Evolutionary conservation across 2,113 vertebrate species (phyloP).

Genomic region (Xenopus tropicalis): DNA sequence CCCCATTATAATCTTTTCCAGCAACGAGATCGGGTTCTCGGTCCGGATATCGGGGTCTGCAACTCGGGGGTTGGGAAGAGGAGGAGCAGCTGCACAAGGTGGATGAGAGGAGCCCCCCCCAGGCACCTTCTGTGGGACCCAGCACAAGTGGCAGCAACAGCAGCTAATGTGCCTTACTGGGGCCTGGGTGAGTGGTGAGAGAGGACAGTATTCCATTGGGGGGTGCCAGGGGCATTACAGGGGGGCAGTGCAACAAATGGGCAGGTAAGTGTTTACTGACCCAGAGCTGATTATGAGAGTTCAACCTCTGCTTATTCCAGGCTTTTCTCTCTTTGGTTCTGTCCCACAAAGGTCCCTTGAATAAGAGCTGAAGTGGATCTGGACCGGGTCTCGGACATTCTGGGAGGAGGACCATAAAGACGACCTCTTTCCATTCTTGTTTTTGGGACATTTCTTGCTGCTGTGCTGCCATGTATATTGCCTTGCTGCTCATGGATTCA

Average conservation of each 20-base stretch:
- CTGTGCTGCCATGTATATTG: too few species aligned
- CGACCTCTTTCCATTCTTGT: neutral
- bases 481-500: too few species aligned
- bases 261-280: too few species aligned
- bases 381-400: neutral
- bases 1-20: neutral
- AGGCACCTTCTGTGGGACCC: slow-evolving; percentile 53
- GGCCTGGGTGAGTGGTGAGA: slow-evolving; percentile 46
- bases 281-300: too few species aligned
- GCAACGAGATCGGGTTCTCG: neutral
- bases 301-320: too few species aligned
- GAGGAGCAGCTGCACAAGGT: slow-evolving; percentile 55
- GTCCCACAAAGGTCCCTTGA: too few species aligned
- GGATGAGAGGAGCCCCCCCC: slow-evolving; percentile 52
- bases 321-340: too few species aligned
- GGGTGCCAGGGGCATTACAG: too few species aligned
- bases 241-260: too few species aligned
- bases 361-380: too few species aligned
- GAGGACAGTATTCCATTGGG: too few species aligned
- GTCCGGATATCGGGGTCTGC: slow-evolving; percentile 27
- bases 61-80: slow-evolving; percentile 67
- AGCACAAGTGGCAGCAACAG: slow-evolving; percentile 54
- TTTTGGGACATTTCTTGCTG: too few species aligned
- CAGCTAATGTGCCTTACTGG: slow-evolving; percentile 68
- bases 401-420: neutral